Base-by-base conservation (phyloP, 2,888 invertebrate species). In the Trichogramma evanescens region DNA sequence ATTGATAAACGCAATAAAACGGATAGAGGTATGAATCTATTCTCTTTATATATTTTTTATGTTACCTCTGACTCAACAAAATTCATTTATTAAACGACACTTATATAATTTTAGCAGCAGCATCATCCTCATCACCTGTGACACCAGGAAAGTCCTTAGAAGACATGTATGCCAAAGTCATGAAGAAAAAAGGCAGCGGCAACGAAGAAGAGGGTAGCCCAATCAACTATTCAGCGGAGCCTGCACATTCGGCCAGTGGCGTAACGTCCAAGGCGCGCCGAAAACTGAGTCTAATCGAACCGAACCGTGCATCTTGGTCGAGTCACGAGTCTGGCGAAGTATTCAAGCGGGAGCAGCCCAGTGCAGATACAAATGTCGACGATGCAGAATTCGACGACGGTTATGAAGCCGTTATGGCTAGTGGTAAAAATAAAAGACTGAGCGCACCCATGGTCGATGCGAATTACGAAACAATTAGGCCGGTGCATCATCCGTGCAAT, bases 141-240 rank as follows among this genome's bases (percentile, higher is more conserved):
- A 59, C 71, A 5, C 65, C 71, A 51, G 70, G 74, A 1, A 84
- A 86, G 65, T 89, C 89, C 67, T 79, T 92, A n/a, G 93, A 93
- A 69, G 92, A 91, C 70, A 89, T 93, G 87, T 93, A 93, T 75
- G 93, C 93, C 2, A 93, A 93, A 80, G 93, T 93, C 26, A 84
- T 86, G 72, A 90, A 90, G 73, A 87, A 85, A 74, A 80, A 79
- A 54, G 79, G 80, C 75, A 7, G 63, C 63, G 1, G 76, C 2
- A 80, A 62, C 9, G 61, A 59, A 3, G 64, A 63, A 4, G 6
- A 49, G 1, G 3, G 26, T 26, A 26, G 26, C 26, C 26, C 26
- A 26, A 26, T 26, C 2, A 26, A 26, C 26, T 26, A 26, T 26
- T 26, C 26, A 26, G 26, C 3, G 2, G 43, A 38, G 2, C 8